Evolutionary conservation across 2,113 vertebrate species (phyloP).

Genomic region (Morone saxatilis): DNA sequence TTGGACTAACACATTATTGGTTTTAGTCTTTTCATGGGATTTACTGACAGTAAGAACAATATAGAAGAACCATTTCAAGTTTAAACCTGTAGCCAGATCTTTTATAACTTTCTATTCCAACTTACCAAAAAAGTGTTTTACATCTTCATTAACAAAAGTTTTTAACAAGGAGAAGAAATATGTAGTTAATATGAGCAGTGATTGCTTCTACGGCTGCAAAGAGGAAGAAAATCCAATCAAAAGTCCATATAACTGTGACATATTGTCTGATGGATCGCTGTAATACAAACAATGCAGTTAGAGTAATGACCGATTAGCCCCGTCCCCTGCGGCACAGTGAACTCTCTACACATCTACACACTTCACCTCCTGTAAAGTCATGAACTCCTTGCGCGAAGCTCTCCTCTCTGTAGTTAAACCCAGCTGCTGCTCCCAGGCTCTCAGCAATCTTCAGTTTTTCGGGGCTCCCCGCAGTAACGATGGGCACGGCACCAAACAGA

Average conservation of each 20-base stretch:
- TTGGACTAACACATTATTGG: background rate
- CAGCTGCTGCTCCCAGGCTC: conserved; percentile 83
- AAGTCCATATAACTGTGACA: background rate
- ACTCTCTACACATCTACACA: too few species aligned
- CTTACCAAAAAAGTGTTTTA: background rate
- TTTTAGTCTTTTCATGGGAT: background rate
- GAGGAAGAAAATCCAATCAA: too few species aligned
- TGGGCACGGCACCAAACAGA: conserved; percentile 85
- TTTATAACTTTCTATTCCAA: background rate
- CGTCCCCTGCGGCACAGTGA: background rate
- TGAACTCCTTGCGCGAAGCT: conserved; percentile 85
- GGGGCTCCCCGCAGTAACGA: conserved; percentile 86
- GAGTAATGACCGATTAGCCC: background rate
- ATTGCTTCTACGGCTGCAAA: background rate
- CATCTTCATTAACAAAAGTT: background rate
- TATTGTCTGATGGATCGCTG: background rate
- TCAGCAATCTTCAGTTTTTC: conserved; percentile 85
- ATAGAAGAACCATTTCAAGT: background rate
- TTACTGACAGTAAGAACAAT: background rate
- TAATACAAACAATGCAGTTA: background rate
- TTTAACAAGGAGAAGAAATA: background rate
- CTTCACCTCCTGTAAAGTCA: conserved; percentile 86
- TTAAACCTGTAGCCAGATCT: background rate
- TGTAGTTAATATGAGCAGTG: background rate
- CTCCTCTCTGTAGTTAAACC: conserved; percentile 88